Evolutionary conservation across 2,888 invertebrate genomes (phyloP), one percentile per base, ranked within the genome.

Genomic region (Rhimphoctona megacephalus): DNA sequence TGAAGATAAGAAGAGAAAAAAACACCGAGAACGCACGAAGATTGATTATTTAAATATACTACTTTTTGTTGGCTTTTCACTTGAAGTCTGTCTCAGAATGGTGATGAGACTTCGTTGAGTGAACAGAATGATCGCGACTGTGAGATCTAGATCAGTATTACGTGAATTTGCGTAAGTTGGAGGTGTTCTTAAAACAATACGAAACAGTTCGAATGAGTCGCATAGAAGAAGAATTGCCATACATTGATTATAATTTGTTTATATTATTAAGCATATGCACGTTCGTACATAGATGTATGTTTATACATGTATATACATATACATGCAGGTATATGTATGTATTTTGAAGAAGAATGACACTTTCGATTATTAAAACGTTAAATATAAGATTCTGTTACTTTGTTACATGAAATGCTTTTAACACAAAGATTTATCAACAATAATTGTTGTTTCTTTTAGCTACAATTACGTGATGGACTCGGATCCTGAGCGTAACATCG

Each of bases 331-430:
- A 57, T 52, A 70, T 25, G 39, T 52, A 70, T 72, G 17, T 30
- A 39, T 49, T 67, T 72, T 72, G 39, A 2, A 30, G 78, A 79
- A 76, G 39, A 82, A 81, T 67, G 73, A 85, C 82, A 85, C 87
- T 85, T 36, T 49, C 33, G 64, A 64, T 49, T 66, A 77, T 30
- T 19, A 61, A n/a, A 43, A 85, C 22, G 61, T 74, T 78, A 57
- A 19, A 46, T 52, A 66, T 49, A 22, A 76, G 30, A 46, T 67
- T 81, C 11, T 43, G 61, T 77, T 61, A 78, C 8, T 54, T 30
- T 14, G 46, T 57, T 67, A n/a, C 8, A 14, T 25, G 17, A 39
- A 69, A 46, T 72, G 43, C 36, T 43, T 81, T 76, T 19, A 64
- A 72, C n/a, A 46, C 33, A 33, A 36, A 61, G 49, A 36, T 25